Evolutionary conservation across 2,113 vertebrate species (phyloP), one percentile per base, ranked within the genome.

Genomic region (Cephalopholis sonnerati): DNA sequence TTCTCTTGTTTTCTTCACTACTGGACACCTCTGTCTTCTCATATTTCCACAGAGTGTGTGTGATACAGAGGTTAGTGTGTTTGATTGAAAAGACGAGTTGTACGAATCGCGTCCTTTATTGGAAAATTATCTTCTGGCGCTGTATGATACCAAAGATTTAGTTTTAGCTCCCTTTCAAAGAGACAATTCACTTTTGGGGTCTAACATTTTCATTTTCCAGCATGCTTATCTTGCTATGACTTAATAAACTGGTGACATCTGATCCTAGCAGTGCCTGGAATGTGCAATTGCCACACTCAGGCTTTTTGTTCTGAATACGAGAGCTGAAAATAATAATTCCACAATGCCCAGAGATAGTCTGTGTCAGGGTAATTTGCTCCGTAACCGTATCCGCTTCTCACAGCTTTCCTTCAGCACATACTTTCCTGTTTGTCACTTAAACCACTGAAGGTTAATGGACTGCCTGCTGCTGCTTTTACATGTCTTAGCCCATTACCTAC

Each of bases 181-280:
- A 39, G 44, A 68, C 50, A 25, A 59, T 82, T 77, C 39, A 65
- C 57, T 69, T 68, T 53, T 22, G 55, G 75, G 66, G 8, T 68
- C 29, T 2, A 62, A 76, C 36, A 11, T 68, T 77, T 77, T 80
- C 62, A 69, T 80, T 83, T 83, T 20, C 46, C 58, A 65, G 15
- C 32, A 5, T 12, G 16, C 73, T 81, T 81, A 78, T 81, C 74
- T 70, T 13, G 8, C 63, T 15, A 7, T 36, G 63, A 83, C 66
- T 86, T 74, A 73, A 85, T 85, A 74, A 73, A 66, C 63, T 0
- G 11, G 51, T 62, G 81, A 77, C 76, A 82, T 77, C 20, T 74
- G 67, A 86, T 80, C 57, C 53, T 7, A 0, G 5, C 79, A 5
- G n/a, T 46, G 61, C 22, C 57, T 65, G 18, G 32, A 77, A 48